A percentile compares a stretch with the other conserved stretches of the same genome.
phyloP scores from a whole-genome alignment of 1,140 invertebrate species.

The Scaptomyza pallida region DNA sequence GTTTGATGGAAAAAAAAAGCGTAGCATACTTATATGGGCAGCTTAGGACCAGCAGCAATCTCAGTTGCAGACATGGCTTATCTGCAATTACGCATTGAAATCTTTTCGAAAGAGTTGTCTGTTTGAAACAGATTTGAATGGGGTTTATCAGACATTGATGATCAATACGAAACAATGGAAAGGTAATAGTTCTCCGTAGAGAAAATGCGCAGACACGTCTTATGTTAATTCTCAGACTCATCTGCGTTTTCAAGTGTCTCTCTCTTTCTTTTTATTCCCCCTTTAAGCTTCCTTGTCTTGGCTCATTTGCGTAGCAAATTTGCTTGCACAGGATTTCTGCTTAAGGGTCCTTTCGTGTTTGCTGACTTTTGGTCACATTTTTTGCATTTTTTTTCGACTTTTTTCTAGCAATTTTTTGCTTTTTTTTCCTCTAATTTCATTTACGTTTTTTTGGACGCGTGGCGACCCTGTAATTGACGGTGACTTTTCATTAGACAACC shows the following conservation, averaged over 20 bases:
- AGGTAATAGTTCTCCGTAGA: not conserved
- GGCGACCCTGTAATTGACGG: conserved; percentile 68
- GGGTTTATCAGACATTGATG: conserved; percentile 19
- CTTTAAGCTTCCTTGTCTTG: not conserved
- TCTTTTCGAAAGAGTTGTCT: conserved; percentile 55
- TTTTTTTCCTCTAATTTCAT: conserved; percentile 48
- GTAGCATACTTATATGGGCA: conserved; percentile 23
- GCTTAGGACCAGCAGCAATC: conserved; percentile 15
- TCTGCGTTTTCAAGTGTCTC: conserved; percentile 35
- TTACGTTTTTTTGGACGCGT: conserved; percentile 60
- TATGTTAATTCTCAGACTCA: conserved; percentile 1
- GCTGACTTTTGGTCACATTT: conserved; percentile 66
- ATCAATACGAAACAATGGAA: conserved; percentile 31
- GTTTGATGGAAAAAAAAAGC: conserved; percentile 5
- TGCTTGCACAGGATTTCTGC: conserved; percentile 60
- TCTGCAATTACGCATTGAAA: conserved; percentile 28
- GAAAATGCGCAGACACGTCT: conserved; percentile 55
- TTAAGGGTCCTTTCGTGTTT: conserved; percentile 46
- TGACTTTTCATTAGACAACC: conserved; percentile 72
- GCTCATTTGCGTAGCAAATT: conserved; percentile 56
- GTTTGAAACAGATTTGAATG: conserved; percentile 9
- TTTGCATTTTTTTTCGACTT: conserved; percentile 47
- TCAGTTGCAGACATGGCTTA: conserved; percentile 42
- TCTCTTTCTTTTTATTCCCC: conserved; percentile 31
- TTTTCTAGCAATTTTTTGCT: conserved; percentile 35